These are phyloP conservation scores for Gastrophryne carolinensis DNA, from an alignment of 2,797 vertebrate species.

Conservation along the genomic window DNA sequence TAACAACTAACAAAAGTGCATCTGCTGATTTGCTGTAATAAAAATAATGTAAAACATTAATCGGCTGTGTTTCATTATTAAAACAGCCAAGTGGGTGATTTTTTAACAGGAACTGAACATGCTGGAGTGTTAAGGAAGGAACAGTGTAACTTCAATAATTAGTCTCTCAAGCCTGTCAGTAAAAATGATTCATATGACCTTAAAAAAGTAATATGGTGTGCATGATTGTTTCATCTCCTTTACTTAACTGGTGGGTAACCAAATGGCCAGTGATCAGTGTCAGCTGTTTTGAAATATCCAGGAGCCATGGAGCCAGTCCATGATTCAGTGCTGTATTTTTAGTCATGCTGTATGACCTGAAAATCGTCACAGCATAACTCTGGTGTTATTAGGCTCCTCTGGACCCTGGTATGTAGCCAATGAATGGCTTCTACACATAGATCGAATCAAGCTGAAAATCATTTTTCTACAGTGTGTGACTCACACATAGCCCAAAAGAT, in stretches of 20 bases:
- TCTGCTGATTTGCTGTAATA: too few relatives aligned
- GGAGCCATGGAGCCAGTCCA: constrained; percentile 19
- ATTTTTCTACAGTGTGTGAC: constrained; percentile 13
- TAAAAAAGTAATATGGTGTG: neutral
- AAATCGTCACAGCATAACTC: constrained; percentile 30
- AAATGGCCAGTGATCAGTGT: constrained; percentile 4
- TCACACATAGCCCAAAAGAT: neutral
- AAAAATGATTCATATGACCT: neutral
- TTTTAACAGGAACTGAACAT: too few relatives aligned
- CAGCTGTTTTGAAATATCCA: constrained; percentile 39
- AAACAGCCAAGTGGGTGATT: too few relatives aligned
- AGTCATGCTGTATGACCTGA: constrained; percentile 20
- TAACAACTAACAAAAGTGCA: too few relatives aligned
- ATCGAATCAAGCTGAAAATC: constrained; percentile 6
- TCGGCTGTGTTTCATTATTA: too few relatives aligned
- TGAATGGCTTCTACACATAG: constrained; percentile 13
- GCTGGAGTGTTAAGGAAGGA: too few relatives aligned
- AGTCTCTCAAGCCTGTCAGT: neutral
- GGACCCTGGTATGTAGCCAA: constrained; percentile 20
- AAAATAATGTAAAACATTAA: too few relatives aligned
- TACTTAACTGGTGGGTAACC: neutral
- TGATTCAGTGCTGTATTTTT: constrained; percentile 41
- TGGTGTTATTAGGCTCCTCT: constrained; percentile 33
- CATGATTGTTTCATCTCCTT: neutral
- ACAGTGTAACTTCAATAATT: neutral